Percentiles rank a stretch among this genome's conserved stretches.
phyloP scores from a whole-genome alignment of 2,797 vertebrate genomes.

The Paedocypris micromegethes region DNA sequence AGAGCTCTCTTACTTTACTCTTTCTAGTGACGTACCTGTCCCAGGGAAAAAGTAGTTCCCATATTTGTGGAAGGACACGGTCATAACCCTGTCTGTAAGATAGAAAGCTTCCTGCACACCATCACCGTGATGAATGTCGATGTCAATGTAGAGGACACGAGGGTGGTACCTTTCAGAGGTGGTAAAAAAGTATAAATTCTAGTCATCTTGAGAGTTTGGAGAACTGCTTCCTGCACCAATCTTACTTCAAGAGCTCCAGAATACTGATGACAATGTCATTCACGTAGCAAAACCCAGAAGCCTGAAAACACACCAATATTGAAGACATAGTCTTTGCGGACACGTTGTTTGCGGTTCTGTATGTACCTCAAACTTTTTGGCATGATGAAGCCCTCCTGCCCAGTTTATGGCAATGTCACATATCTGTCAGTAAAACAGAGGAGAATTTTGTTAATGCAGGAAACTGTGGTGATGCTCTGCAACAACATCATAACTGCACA shows the following conservation, averaged over 20 bases:
- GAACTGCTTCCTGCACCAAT: neutral
- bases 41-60: conserved; percentile 98
- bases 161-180: conserved; percentile 82
- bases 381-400: conserved; percentile 95
- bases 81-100: conserved; percentile 96
- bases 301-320: conserved; percentile 64
- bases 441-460: neutral
- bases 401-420: conserved; percentile 98
- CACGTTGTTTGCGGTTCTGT: too few relatives aligned
- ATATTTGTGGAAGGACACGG: conserved; percentile 97
- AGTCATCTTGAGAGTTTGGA: neutral
- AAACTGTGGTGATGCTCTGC: too few relatives aligned
- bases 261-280: conserved; percentile 99
- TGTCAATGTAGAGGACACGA: conserved; percentile 95
- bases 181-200: neutral
- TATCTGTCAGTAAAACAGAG: conserved; percentile 67
- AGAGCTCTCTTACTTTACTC: too few relatives aligned
- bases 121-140: conserved; percentile 96
- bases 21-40: conserved; percentile 70
- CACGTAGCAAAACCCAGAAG: conserved; percentile 96
- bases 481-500: neutral
- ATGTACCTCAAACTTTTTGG: conserved; percentile 95
- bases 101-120: conserved; percentile 98
- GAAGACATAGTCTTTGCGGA: neutral
- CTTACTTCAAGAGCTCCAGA: conserved; percentile 95